A percentile compares a stretch with the other conserved stretches of the same genome.
Evolutionary conservation across 2,888 invertebrate species (phyloP).

Genomic region (Cryptus armator): DNA sequence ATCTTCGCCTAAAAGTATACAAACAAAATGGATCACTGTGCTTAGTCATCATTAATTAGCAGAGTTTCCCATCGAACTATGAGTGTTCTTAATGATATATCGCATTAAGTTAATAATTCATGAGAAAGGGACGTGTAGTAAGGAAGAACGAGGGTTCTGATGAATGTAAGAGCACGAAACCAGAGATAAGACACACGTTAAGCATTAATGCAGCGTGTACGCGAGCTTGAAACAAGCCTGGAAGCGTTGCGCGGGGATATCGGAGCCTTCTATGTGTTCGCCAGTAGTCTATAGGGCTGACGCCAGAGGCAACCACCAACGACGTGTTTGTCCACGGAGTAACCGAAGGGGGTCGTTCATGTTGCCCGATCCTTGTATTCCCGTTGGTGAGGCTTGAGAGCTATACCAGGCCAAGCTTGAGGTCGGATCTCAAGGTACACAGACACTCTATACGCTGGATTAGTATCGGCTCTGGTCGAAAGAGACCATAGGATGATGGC

Average conservation of each 20-base stretch:
- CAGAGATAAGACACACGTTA: constrained; percentile 20
- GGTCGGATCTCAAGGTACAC: constrained; percentile 49
- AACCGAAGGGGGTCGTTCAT: constrained; percentile 35
- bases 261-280: background rate
- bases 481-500: constrained; percentile 37
- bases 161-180: constrained; percentile 3
- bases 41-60: background rate
- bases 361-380: constrained; percentile 15
- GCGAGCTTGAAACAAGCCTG: constrained; percentile 10
- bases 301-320: constrained; percentile 29
- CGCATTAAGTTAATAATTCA: background rate
- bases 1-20: background rate
- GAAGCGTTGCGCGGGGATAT: constrained; percentile 8
- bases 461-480: constrained; percentile 42
- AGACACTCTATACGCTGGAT: constrained; percentile 51
- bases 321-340: constrained; percentile 51
- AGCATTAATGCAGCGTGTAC: constrained; percentile 28
- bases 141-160: background rate
- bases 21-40: background rate
- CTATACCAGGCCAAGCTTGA: constrained; percentile 37
- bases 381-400: constrained; percentile 42
- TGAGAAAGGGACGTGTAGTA: background rate
- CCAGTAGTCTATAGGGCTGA: constrained; percentile 23
- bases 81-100: background rate
- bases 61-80: background rate